Evolutionary conservation across 2,113 vertebrate genomes (phyloP), one percentile per base, ranked within the genome.

Genomic region (Calyptommatus sinebrachiatus): DNA sequence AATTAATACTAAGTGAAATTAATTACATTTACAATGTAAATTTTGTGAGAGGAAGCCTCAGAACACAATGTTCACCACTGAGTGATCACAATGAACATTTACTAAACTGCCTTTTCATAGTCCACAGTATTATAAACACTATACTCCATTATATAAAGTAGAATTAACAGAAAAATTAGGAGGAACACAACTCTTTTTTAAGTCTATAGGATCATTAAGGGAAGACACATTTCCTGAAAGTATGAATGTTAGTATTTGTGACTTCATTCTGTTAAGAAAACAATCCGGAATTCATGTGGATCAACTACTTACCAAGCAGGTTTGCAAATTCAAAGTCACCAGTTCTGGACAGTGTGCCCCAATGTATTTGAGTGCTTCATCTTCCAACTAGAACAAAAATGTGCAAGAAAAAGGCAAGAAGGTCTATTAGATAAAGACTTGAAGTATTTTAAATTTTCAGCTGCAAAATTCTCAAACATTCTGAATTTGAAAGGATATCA

Each of bases 281-380:
- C 0, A 53, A n/a, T 0, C 2, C 79, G 85, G 53, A 53, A 31
- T 21, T 2, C 6, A 9, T 0, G 1, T 46, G 22, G 74, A 62
- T 61, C 26, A 11, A 50, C 29, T 80, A 93, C 97, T 98, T 96
- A 99, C 98, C 84, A 97, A 97, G 92, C 98, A 99, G 0, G 98
- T 98, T 90, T 99, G 98, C 66, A 99, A 91, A 92, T 99, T 99
- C 89, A 99, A 95, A 6, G 98, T 99, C 93, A 99, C 96, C 94
- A 99, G 93, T 45, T 99, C 97, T 4, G 98, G 97, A 93, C 98
- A 99, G 83, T 99, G 94, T 18, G 96, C 95, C 31, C 98, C 98
- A 2, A 99, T 99, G 88, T 98, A 97, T 84, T 99, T 99, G 88
- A 99, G 94, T 75, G 98, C 98, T 93, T 99, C 98, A 4, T 99